Evolutionary conservation across 2,797 vertebrate species (phyloP).

Genomic region (Nannoperca australis): DNA sequence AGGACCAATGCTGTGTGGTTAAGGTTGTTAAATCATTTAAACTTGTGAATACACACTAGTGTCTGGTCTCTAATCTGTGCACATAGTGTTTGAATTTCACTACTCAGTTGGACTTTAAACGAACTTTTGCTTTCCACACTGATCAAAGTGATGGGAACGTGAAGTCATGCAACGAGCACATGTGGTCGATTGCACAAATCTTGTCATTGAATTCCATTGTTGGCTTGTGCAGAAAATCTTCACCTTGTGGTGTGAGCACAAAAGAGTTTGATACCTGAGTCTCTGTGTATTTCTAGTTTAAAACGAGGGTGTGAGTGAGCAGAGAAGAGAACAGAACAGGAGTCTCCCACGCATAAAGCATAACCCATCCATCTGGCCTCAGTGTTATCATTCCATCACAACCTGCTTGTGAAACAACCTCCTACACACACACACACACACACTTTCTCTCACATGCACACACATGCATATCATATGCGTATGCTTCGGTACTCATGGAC

Average conservation of each 20-base stretch:
- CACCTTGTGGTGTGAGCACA: neutral
- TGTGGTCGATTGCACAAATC: slow-evolving; percentile 2
- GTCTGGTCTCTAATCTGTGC: slow-evolving; percentile 5
- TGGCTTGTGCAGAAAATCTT: slow-evolving; percentile 9
- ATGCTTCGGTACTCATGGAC: slow-evolving; percentile 13
- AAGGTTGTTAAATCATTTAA: neutral
- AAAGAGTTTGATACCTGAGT: slow-evolving; percentile 51
- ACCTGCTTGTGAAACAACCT: slow-evolving; percentile 67
- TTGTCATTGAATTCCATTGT: neutral
- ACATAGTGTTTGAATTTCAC: neutral
- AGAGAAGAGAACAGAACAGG: slow-evolving; percentile 51
- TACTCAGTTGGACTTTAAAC: slow-evolving; percentile 13
- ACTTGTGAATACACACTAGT: neutral
- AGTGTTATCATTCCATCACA: slow-evolving; percentile 69
- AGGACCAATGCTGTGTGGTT: neutral
- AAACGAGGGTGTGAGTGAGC: slow-evolving; percentile 55
- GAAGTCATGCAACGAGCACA: slow-evolving; percentile 2
- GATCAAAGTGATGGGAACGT: slow-evolving; percentile 9
- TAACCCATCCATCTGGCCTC: slow-evolving; percentile 71
- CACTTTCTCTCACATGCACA: neutral
- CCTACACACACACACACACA: slow-evolving; percentile 57
- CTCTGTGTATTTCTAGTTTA: slow-evolving; percentile 66
- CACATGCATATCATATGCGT: neutral
- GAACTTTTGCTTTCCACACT: slow-evolving; percentile 30
- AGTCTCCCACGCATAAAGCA: slow-evolving; percentile 70